Base-by-base conservation (phyloP, 2,888 invertebrate genomes). In the Oxyteleia sp. region DNA sequence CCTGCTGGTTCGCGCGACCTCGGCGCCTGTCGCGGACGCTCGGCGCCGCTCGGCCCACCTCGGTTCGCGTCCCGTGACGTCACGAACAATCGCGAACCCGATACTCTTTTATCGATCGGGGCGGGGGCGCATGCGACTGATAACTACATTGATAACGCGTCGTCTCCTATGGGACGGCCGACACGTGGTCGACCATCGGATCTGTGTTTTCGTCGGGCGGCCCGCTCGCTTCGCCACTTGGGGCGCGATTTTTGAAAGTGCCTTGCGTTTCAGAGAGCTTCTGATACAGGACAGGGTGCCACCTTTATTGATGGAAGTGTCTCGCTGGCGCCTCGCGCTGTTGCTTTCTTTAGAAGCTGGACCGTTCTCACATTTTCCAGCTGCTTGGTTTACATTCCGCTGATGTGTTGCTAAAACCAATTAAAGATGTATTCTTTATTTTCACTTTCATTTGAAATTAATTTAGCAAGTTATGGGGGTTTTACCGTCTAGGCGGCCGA, bases 111-210 rank as follows among this genome's bases (percentile, higher is more conserved):
- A 92, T 93, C 91, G 92, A 92, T 93, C 90, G 85, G 89, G 89
- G 90, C 91, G 91, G 90, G 87, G 92, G 94, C 93, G 94, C 94
- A 94, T 94, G 95, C 94, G 95, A 95, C 94, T 94, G 94, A 92
- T 88, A 91, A 94, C 94, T 49, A 93, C 93, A 94, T 94, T 94
- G 95, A 92, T 84, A 91, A 94, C 94, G 93, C 84, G 49, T 0
- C 41, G 66, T 29, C 61, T 66, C 45, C 74, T 61, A 51, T 90
- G 89, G 90, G 90, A 88, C 89, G 87, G 87, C 88, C 83, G 89
- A 90, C 90, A 93, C 94, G 90, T 91, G 92, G 84, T 90, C 88
- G 85, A 90, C 91, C 23, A 53, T 26, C 23, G 15, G 35, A 71
- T 32, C 63, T 15, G 41, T 57, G 68, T 64, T 74, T 74, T 74